Conservation (phyloP, 2,888 invertebrate genomes). For the Ischnus inquisitorius region DNA sequence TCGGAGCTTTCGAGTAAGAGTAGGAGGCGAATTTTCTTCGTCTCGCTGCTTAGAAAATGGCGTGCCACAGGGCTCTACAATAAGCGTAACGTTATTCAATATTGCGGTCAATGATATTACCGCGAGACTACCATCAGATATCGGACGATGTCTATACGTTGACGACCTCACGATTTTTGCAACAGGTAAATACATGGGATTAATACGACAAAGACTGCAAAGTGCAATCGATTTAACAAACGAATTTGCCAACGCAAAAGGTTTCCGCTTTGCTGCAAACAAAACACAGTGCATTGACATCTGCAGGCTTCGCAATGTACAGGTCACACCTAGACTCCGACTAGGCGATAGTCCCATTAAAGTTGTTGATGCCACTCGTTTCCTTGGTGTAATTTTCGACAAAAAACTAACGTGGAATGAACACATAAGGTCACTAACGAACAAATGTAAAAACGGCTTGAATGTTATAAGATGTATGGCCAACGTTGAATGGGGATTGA, state of each 20-base stretch:
- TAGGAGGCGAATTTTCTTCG: constrained; percentile 41
- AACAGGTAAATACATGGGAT: constrained; percentile 51
- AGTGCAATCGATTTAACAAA: constrained; percentile 49
- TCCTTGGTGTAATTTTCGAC: constrained; percentile 68
- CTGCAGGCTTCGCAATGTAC: constrained; percentile 3
- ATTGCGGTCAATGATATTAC: constrained; percentile 66
- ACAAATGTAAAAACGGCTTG: constrained; percentile 46
- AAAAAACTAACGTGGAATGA: constrained; percentile 59
- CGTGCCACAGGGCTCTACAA: constrained; percentile 25
- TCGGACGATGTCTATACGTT: constrained; percentile 58
- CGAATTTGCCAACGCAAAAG: constrained; percentile 26
- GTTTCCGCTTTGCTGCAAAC: background rate
- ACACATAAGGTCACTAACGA: constrained; percentile 55
- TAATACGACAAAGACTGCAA: constrained; percentile 50
- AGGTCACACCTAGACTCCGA: constrained; percentile 10
- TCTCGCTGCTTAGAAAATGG: constrained; percentile 63
- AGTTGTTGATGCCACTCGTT: constrained; percentile 24
- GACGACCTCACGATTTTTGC: constrained; percentile 66
- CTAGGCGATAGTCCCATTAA: constrained; percentile 9
- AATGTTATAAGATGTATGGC: constrained; percentile 63
- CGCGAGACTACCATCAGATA: constrained; percentile 21
- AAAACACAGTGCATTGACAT: constrained; percentile 20
- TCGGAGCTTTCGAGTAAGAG: background rate
- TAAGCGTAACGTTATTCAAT: constrained; percentile 67
- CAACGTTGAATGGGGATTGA: constrained; percentile 62